Evolutionary conservation across 2,797 vertebrate genomes (phyloP).

Genomic region (Poecilia velifera): DNA sequence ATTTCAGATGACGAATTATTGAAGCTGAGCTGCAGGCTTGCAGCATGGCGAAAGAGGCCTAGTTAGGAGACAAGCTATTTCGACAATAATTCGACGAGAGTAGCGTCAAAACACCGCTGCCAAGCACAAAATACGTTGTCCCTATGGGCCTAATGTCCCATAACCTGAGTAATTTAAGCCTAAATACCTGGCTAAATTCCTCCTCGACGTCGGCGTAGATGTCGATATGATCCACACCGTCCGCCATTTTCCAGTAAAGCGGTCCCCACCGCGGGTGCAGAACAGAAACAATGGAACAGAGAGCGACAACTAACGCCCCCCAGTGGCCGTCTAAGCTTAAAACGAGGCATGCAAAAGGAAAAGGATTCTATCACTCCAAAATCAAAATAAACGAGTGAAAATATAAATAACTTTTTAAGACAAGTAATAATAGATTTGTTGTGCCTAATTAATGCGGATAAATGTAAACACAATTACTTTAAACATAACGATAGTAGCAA

Average conservation of each 20-base stretch:
- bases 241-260: constrained; percentile 90
- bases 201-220: constrained; percentile 98
- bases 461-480: neutral
- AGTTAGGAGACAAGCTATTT: neutral
- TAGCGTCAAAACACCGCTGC: accelerated
- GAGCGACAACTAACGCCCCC: constrained; percentile 25
- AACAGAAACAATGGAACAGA: constrained; percentile 53
- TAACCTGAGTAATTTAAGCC: neutral
- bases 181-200: constrained; percentile 93
- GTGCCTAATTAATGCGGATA: neutral
- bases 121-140: accelerated
- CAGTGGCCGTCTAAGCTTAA: neutral
- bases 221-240: constrained; percentile 98
- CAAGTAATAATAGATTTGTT: neutral
- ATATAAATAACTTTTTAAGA: neutral
- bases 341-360: neutral
- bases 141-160: no score
- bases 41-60: constrained; percentile 51
- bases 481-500: neutral
- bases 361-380: neutral
- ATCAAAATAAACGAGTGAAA: neutral
- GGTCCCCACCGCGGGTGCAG: constrained; percentile 44
- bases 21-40: constrained; percentile 21
- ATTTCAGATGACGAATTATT: neutral
- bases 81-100: accelerated